A percentile compares a stretch with the other conserved stretches of the same genome.
phyloP scores from a whole-genome alignment of 2,888 invertebrate species.

The Hypomecis atomaria region DNA sequence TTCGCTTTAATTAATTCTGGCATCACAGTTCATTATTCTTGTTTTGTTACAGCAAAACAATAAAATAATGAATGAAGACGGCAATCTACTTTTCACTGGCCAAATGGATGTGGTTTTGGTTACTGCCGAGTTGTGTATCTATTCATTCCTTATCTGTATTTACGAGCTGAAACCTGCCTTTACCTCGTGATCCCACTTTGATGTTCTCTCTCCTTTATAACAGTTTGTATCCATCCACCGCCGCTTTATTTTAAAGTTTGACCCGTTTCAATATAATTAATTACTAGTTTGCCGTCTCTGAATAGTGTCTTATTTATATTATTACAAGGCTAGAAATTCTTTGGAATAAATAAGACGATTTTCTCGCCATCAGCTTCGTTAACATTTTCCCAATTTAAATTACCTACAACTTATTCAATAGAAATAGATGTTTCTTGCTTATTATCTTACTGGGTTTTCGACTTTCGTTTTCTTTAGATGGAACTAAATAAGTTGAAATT shows the following conservation, averaged over 20 bases:
- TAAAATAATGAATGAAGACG: too few relatives aligned
- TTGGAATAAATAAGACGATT: background rate
- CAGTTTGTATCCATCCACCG: slow-evolving; percentile 40
- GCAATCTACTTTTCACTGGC: too few relatives aligned
- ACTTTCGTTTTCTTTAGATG: too few relatives aligned
- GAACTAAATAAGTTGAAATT: too few relatives aligned
- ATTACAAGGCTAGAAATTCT: background rate
- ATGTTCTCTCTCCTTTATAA: slow-evolving; percentile 44
- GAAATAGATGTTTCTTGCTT: too few relatives aligned
- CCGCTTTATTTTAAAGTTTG: slow-evolving; percentile 39
- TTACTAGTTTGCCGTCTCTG: slow-evolving; percentile 15
- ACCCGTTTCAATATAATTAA: slow-evolving; percentile 32
- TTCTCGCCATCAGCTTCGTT: background rate
- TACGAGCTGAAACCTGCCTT: slow-evolving; percentile 47
- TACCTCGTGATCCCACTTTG: slow-evolving; percentile 51
- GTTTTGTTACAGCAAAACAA: too few relatives aligned
- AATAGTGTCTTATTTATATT: slow-evolving; percentile 15
- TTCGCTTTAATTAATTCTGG: too few relatives aligned
- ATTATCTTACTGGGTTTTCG: too few relatives aligned
- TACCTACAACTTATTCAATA: too few relatives aligned
- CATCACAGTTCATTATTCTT: too few relatives aligned
- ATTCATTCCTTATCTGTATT: slow-evolving; percentile 18
- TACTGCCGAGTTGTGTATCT: background rate
- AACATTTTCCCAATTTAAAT: background rate
- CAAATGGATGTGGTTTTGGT: too few relatives aligned